Base-by-base conservation (phyloP, 2,888 invertebrate genomes). In the Pantelozetes paolii region DNA sequence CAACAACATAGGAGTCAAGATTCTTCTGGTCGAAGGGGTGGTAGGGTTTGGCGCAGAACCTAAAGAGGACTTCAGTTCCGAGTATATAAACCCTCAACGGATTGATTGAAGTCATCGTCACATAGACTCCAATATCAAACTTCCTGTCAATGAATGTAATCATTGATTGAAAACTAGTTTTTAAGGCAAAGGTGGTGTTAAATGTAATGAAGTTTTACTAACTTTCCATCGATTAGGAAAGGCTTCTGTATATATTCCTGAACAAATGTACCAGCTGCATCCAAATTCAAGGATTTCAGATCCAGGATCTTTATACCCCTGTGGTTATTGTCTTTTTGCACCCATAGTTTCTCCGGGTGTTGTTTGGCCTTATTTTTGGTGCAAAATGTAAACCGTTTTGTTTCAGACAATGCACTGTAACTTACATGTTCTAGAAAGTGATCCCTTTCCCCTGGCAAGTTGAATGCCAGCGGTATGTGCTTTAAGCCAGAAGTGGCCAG, bases 41-140 rank as follows among this genome's bases (percentile, higher is more conserved):
- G 82, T 97, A 98, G 79, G 91, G 88, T 1, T 87, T 86, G 0
- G 92, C 88, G 80, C 97, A 97, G 83, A 94, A 97, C 77, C 94
- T 90, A 81, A 97, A 89, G 9, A 98, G 84, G 11, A 91, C 89
- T 81, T 98, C 97, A 2, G 90, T 92, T 81, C 90, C 90, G 81
- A 93, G 92, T 80, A 90, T 89, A 81, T 97, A 98, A 1, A 90
- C 88, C 77, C 95, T 85, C 28, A 98, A 83, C 0, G 98, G 98
- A 82, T 93, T 87, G 1, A 97, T 86, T 0, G 94, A 96, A 0
- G 95, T 96, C 26, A 98, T 84, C 0, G 90, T 89, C 0, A 92
- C 91, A 81, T 98, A 98, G 74, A 98, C 88, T 11, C 98, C 97
- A 82, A 98, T 91, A 83, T 98, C 98, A 83, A 98, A 98, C 84